Evolutionary conservation across 1,140 invertebrate genomes (phyloP), one percentile per base, ranked within the genome.

Genomic region (Psix sp.): DNA sequence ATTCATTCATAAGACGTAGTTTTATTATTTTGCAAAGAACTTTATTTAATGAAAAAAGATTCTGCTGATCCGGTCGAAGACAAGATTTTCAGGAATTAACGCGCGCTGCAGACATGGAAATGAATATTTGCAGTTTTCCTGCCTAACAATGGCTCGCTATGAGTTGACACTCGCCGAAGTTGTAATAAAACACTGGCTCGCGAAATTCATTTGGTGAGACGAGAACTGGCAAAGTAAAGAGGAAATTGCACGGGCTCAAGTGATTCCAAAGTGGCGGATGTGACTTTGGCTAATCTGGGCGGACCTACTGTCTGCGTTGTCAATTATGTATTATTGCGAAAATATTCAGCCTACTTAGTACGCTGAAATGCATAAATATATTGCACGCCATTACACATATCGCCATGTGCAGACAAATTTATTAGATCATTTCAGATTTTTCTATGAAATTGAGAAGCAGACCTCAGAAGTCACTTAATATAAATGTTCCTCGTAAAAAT

Each of bases 151-250:
- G 60, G 42, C 9, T 51, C 18, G 40, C 60, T 62, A 56, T 66
- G 60, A 66, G 29, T 13, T 70, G 73, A 70, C 73, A 75, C 65
- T 75, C 60, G 21, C 18, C 46, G 39, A 62, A 70, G 33, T 71
- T 59, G 65, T 68, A 66, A 65, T 66, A 66, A 70, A 70, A 66
- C 62, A 66, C 60, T 54, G 54, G 57, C 14, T 4, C 36, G 31
- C 66, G 66, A 62, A 56, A 70, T 70, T 70, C 70, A 76, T 76
- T 71, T 67, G 73, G 49, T 42, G 73, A 76, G 67, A 76, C 60
- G 66, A 66, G 59, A 66, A 66, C 66, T 70, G 73, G 59, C 59
- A 65, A 59, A 56, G 62, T 60, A 52, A 67, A 66, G 66, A 66
- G 66, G 62, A 76, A 76, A 76, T 71, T 71, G 73, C 62, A 54